phyloP scores from a whole-genome alignment of 2,113 vertebrate genomes.

The Sebastes fasciatus region DNA sequence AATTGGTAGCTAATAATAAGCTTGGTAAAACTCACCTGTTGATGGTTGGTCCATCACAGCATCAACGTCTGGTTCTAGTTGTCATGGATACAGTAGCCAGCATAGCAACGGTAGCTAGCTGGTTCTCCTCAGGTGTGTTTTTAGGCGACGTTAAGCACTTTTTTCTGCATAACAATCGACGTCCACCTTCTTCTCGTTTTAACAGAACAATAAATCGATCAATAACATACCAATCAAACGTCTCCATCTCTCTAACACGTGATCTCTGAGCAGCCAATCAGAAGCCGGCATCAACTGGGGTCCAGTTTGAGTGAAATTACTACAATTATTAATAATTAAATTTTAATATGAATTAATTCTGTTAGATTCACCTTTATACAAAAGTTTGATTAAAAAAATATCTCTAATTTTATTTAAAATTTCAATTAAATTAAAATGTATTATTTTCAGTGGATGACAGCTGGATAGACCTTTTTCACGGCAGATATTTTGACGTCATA shows the following conservation, averaged over 20 bases:
- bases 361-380: no score
- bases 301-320: not conserved
- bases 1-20: not conserved
- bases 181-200: not conserved
- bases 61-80: not conserved
- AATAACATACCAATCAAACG: not conserved
- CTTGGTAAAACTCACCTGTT: not conserved
- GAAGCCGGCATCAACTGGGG: not conserved
- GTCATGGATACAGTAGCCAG: not conserved
- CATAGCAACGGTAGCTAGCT: not conserved
- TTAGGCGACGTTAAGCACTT: not conserved
- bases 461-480: no score
- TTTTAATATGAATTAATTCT: no score
- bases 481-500: no score
- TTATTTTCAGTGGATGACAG: no score
- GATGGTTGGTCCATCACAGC: not conserved
- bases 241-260: no score
- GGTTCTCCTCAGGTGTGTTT: not conserved
- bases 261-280: not conserved
- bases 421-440: no score
- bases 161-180: not conserved
- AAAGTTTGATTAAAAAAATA: no score
- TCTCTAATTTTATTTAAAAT: no score
- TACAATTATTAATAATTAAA: no score
- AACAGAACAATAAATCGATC: not conserved